Percentiles rank a stretch among this genome's conserved stretches.
Evolutionary conservation across 1,140 invertebrate species (phyloP).

Genomic region (Hesperophylax magnus): DNA sequence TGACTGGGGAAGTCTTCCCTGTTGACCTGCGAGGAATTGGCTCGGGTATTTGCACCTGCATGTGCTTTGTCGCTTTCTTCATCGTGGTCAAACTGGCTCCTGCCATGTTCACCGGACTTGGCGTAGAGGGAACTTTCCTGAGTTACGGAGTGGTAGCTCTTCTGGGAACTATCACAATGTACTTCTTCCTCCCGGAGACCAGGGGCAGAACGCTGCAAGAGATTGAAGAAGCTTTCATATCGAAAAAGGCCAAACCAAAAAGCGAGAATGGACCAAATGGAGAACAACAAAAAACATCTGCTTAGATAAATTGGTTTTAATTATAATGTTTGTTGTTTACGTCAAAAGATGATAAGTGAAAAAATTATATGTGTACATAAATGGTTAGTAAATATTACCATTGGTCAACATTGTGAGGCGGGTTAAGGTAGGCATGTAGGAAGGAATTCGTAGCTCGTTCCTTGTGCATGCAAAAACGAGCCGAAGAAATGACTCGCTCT

Average conservation of each 20-base stretch:
- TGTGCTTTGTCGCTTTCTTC: slow-evolving; percentile 79
- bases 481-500: no score
- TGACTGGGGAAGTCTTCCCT: slow-evolving; percentile 78
- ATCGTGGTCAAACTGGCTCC: slow-evolving; percentile 80
- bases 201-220: slow-evolving; percentile 84
- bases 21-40: slow-evolving; percentile 72
- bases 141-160: slow-evolving; percentile 77
- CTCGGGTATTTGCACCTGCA: slow-evolving; percentile 75
- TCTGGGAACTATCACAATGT: slow-evolving; percentile 76
- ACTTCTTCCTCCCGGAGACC: slow-evolving; percentile 83
- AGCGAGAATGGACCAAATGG: neutral
- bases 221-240: slow-evolving; percentile 74
- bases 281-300: neutral
- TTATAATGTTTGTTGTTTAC: no score
- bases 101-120: slow-evolving; percentile 72
- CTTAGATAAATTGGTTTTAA: neutral
- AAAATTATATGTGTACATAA: no score
- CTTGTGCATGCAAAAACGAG: no score
- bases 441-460: no score
- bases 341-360: no score
- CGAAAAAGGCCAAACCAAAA: slow-evolving; percentile 2
- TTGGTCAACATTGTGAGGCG: no score
- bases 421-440: no score
- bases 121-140: slow-evolving; percentile 76
- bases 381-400: no score